Conservation (phyloP, 2,797 vertebrate species). For the Ambastaia sidthimunki region DNA sequence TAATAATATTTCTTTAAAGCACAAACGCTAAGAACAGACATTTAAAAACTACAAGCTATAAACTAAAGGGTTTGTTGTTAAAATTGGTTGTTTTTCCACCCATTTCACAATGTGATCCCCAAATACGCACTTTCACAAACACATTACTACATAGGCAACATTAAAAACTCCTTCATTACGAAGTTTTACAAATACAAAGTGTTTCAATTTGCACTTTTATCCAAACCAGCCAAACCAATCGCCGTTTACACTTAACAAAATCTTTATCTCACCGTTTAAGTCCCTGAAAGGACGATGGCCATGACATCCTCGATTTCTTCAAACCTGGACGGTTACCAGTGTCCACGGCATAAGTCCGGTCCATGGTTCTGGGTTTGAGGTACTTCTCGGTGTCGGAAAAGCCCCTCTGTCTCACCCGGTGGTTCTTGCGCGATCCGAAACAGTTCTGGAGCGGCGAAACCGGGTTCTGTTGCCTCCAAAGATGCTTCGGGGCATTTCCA, state of each 20-base stretch:
- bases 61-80: neutral
- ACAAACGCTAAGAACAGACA: no score
- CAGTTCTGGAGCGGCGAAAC: constrained; percentile 77
- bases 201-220: neutral
- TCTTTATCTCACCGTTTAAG: constrained; percentile 89
- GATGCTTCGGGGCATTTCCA: constrained; percentile 88
- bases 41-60: neutral
- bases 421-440: constrained; percentile 78
- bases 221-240: neutral
- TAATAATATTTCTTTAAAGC: no score
- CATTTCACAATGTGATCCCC: neutral
- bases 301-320: constrained; percentile 98
- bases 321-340: constrained; percentile 93
- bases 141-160: neutral
- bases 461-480: constrained; percentile 89
- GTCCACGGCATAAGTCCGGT: constrained; percentile 94
- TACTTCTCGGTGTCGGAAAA: constrained; percentile 98
- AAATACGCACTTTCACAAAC: neutral
- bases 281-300: constrained; percentile 98
- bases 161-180: neutral
- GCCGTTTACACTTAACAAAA: constrained; percentile 25
- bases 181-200: neutral
- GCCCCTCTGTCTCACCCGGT: constrained; percentile 91
- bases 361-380: constrained; percentile 90
- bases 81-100: neutral